phyloP scores from a whole-genome alignment of 2,888 invertebrate species.

The Caenorhabditis panamensis region DNA sequence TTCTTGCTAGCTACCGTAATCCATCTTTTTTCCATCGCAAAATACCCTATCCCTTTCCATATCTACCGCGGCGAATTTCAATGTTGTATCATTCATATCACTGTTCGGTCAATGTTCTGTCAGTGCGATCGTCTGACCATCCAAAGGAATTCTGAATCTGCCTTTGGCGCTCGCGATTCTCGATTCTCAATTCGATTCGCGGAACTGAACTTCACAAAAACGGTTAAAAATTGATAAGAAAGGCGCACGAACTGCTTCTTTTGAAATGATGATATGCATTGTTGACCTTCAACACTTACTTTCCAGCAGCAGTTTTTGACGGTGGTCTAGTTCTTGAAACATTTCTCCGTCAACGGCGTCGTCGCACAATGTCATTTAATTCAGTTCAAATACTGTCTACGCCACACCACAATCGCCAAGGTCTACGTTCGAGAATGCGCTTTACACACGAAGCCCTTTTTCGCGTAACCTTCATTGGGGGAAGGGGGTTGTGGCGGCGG shows the following conservation, averaged over 20 bases:
- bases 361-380: constrained; percentile 4
- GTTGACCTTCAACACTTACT: constrained; percentile 48
- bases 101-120: not conserved
- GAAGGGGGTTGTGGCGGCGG: constrained; percentile 8
- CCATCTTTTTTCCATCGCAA: constrained; percentile 19
- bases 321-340: constrained; percentile 53
- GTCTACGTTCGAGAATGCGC: constrained; percentile 53
- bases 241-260: constrained; percentile 34
- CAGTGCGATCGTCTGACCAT: not conserved
- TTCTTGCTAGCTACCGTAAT: constrained; percentile 24
- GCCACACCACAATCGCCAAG: constrained; percentile 33
- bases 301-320: constrained; percentile 41
- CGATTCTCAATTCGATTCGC: constrained; percentile 5
- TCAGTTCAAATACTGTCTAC: constrained; percentile 30
- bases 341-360: constrained; percentile 19
- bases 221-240: constrained; percentile 18
- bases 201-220: constrained; percentile 31
- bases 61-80: not conserved
- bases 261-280: constrained; percentile 44
- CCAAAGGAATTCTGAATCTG: constrained; percentile 18
- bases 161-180: not conserved
- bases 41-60: constrained; percentile 14
- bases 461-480: constrained; percentile 8
- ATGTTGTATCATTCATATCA: constrained; percentile 5
- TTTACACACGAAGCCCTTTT: constrained; percentile 37